phyloP scores from a whole-genome alignment of 2,797 vertebrate species.

The Manis crassicaudata region DNA sequence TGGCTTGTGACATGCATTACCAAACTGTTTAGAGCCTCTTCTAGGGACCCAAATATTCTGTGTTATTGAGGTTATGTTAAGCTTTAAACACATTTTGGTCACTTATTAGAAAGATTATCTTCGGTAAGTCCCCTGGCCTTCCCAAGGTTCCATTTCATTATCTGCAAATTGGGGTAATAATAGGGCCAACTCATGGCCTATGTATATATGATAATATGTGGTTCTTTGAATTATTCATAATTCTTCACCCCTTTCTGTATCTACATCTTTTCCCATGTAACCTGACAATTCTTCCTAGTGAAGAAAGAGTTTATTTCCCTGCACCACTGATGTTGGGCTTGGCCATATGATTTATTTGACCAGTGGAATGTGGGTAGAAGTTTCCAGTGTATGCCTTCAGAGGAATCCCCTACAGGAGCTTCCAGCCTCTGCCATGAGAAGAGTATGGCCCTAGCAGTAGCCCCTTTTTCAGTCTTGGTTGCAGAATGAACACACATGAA shows the following conservation, averaged over 20 bases:
- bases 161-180: neutral
- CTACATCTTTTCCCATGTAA: neutral
- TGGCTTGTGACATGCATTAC: neutral
- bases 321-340: neutral
- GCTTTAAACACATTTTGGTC: neutral
- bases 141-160: conserved; percentile 2
- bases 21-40: neutral
- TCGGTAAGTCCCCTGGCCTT: neutral
- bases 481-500: neutral
- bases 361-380: neutral
- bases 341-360: neutral
- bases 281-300: neutral
- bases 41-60: neutral
- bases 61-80: neutral
- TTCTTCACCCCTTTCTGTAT: neutral
- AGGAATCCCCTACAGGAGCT: neutral
- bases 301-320: conserved; percentile 29
- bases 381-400: neutral
- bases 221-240: neutral
- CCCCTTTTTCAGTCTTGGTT: neutral
- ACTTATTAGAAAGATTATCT: conserved; percentile 5
- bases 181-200: neutral
- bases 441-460: neutral
- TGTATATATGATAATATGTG: neutral
- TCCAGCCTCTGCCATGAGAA: neutral